Conservation (phyloP, 2,113 vertebrate species). For the Anseranas semipalmata region DNA sequence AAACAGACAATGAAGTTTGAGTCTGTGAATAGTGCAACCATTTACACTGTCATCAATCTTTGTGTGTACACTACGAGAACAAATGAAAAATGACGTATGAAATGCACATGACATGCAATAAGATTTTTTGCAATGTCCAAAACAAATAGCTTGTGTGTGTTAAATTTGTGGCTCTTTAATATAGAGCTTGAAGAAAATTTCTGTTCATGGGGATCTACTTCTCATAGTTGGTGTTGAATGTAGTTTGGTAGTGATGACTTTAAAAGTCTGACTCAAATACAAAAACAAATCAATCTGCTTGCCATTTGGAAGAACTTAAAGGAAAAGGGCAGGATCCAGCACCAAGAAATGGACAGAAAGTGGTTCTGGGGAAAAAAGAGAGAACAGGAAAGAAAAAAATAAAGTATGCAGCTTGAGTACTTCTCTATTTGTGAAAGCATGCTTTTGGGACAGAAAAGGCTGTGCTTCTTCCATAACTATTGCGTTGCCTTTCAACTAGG, state of each 20-base stretch:
- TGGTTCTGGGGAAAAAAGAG: neutral
- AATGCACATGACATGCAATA: neutral
- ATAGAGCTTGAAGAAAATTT: neutral
- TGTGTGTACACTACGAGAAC: neutral
- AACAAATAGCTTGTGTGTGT: neutral
- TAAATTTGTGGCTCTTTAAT: neutral
- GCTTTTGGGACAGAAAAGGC: neutral
- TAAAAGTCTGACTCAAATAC: neutral
- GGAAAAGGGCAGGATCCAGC: fast-evolving
- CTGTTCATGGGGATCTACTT: neutral
- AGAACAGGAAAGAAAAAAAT: too few relatives aligned
- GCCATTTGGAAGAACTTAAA: neutral
- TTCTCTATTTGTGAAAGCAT: neutral
- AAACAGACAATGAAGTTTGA: neutral
- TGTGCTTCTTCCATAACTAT: neutral
- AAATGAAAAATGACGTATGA: neutral
- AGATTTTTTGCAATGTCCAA: neutral
- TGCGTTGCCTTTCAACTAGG: neutral
- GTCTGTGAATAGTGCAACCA: neutral
- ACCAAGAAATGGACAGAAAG: neutral
- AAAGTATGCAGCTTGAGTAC: too few relatives aligned
- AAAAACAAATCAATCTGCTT: neutral
- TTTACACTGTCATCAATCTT: neutral
- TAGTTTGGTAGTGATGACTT: neutral
- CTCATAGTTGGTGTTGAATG: neutral